A percentile compares a stretch with the other conserved stretches of the same genome.
These are phyloP conservation scores for Perizoma affinitatum DNA, from an alignment of 2,888 invertebrate species.

Conservation along the genomic window DNA sequence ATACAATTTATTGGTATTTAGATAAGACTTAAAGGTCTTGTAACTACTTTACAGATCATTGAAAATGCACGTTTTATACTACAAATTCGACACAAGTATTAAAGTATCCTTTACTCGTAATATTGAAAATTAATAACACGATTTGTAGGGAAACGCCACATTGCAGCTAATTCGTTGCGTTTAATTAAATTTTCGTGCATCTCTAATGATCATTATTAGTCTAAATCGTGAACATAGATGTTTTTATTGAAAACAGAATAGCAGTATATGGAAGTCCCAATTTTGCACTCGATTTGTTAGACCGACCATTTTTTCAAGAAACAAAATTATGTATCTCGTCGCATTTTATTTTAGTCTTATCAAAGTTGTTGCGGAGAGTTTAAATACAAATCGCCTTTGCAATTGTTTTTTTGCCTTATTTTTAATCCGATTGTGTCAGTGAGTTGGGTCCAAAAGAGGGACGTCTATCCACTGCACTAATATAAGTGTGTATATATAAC, in stretches of 20 bases:
- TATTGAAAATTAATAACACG: background rate
- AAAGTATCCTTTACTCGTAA: background rate
- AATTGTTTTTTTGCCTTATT: too few species aligned
- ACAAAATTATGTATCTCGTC: background rate
- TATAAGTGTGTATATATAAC: slow-evolving; percentile 5
- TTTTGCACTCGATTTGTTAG: slow-evolving; percentile 5
- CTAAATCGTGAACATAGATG: slow-evolving; percentile 9
- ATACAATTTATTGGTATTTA: background rate
- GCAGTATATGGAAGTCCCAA: slow-evolving; percentile 6
- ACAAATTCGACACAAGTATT: background rate
- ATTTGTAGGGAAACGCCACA: background rate
- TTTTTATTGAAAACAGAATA: slow-evolving; percentile 1
- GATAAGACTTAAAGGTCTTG: background rate
- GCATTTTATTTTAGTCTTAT: too few species aligned
- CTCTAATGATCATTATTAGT: slow-evolving; percentile 16
- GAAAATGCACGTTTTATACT: background rate
- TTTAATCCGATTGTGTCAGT: too few species aligned
- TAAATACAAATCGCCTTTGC: too few species aligned
- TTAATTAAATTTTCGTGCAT: slow-evolving; percentile 14
- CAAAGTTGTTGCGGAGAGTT: too few species aligned
- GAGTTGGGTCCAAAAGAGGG: slow-evolving; percentile 10
- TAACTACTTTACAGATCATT: background rate
- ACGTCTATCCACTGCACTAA: slow-evolving; percentile 7
- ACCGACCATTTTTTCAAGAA: background rate
- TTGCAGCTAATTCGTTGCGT: slow-evolving; percentile 1